These are phyloP conservation scores for Aporrectodea caliginosa DNA, from an alignment of 1,140 invertebrate genomes.

Conservation along the genomic window DNA sequence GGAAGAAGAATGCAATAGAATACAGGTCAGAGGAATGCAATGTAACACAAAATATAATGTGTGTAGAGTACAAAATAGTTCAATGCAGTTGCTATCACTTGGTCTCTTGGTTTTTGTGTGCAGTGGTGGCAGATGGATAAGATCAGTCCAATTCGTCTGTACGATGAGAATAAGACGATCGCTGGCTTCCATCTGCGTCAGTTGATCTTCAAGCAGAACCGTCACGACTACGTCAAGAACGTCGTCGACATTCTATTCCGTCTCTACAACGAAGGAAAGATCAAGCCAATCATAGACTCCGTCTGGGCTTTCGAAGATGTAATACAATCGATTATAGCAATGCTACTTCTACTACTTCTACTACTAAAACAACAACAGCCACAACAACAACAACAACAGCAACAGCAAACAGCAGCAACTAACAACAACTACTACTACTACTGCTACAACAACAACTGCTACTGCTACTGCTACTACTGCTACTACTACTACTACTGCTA, in stretches of 20 bases:
- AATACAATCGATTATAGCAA: too few relatives aligned
- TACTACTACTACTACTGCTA: not conserved
- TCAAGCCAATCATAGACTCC: slow-evolving; percentile 77
- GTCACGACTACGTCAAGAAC: slow-evolving; percentile 65
- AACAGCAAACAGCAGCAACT: too few relatives aligned
- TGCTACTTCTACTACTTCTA: too few relatives aligned
- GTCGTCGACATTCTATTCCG: slow-evolving; percentile 70
- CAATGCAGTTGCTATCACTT: too few relatives aligned
- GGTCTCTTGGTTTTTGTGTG: too few relatives aligned
- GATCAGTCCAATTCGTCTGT: slow-evolving; percentile 79
- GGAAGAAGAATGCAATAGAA: too few relatives aligned
- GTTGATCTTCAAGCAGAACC: slow-evolving; percentile 74
- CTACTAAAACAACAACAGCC: too few relatives aligned
- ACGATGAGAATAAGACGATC: slow-evolving; percentile 81
- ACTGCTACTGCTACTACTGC: not conserved
- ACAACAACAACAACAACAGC: too few relatives aligned
- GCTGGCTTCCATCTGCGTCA: slow-evolving; percentile 78
- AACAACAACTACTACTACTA: not conserved
- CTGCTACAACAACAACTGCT: too few relatives aligned
- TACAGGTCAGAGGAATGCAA: too few relatives aligned
- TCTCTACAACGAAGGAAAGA: slow-evolving; percentile 71
- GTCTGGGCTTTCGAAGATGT: slow-evolving; percentile 82
- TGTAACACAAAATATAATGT: too few relatives aligned
- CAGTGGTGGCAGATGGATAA: slow-evolving; percentile 91
- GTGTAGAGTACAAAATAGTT: too few relatives aligned